phyloP scores from a whole-genome alignment of 2,113 vertebrate species.

The Salvelinus namaycush region DNA sequence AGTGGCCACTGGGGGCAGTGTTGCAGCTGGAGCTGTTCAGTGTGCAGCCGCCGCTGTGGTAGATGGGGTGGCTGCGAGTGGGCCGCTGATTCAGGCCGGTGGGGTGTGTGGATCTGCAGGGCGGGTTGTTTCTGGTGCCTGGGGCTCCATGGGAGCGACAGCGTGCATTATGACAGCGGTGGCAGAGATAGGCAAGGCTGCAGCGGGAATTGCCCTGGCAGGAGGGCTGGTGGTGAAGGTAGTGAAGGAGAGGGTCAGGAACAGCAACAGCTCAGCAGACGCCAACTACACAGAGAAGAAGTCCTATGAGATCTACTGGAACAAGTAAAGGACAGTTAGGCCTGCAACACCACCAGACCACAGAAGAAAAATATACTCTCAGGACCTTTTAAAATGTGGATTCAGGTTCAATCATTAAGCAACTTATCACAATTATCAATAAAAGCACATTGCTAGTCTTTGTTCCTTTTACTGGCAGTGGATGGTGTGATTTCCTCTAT shows the following conservation, averaged over 20 bases:
- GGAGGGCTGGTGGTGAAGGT: constrained; percentile 71
- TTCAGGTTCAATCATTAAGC: not conserved
- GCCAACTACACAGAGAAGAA: constrained; percentile 55
- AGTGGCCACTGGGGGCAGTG: constrained; percentile 16
- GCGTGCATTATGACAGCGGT: constrained; percentile 53
- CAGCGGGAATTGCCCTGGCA: constrained; percentile 53
- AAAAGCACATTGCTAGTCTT: not conserved
- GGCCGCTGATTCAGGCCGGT: constrained; percentile 11
- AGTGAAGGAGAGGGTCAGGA: constrained; percentile 66
- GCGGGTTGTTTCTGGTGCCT: constrained; percentile 20
- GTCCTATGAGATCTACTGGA: constrained; percentile 72
- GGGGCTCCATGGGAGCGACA: constrained; percentile 16
- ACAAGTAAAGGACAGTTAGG: constrained; percentile 57
- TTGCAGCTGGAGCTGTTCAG: constrained; percentile 27
- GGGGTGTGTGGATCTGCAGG: constrained; percentile 24
- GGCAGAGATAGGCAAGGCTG: constrained; percentile 67
- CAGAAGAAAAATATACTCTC: not conserved
- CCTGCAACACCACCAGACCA: not conserved
- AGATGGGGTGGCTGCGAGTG: constrained; percentile 26
- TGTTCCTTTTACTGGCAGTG: not conserved
- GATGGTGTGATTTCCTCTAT: not conserved
- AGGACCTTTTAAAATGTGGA: not conserved
- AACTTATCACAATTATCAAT: not conserved
- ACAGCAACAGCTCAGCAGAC: constrained; percentile 26
- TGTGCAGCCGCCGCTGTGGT: constrained; percentile 37